These are phyloP conservation scores for Sus cebifrons DNA, from an alignment of 2,797 vertebrate genomes.

Conservation along the genomic window DNA sequence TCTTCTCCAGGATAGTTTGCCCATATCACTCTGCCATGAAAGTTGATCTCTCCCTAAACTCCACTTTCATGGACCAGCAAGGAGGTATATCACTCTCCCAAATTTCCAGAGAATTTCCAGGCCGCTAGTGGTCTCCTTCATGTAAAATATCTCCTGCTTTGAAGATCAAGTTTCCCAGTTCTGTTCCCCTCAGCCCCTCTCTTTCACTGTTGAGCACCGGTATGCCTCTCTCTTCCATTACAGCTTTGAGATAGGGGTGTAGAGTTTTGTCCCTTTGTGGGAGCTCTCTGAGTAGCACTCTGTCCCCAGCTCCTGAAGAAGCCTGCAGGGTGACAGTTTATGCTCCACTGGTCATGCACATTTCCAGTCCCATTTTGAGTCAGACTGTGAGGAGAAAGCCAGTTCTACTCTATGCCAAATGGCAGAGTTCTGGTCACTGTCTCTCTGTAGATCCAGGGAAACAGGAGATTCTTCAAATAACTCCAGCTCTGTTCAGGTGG, in stretches of 20 bases:
- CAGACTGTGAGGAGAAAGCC: conserved; percentile 27
- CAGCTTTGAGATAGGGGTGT: background rate
- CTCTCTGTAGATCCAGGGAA: conserved; percentile 57
- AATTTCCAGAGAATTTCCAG: background rate
- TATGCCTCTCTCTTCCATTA: background rate
- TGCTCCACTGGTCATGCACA: background rate
- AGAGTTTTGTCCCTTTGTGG: background rate
- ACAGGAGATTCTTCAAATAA: conserved; percentile 63
- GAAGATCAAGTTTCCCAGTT: background rate
- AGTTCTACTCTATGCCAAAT: background rate
- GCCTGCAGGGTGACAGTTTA: background rate
- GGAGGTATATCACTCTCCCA: background rate
- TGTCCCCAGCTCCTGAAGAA: background rate
- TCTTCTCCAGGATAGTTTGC: background rate
- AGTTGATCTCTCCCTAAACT: background rate
- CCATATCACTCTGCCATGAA: background rate
- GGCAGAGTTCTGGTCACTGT: conserved; percentile 58
- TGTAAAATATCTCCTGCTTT: background rate
- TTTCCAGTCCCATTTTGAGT: conserved; percentile 15
- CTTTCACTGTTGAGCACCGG: too few species aligned
- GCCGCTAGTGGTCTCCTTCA: background rate
- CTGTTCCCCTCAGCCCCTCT: background rate
- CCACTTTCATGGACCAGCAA: background rate
- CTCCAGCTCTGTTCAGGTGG: conserved; percentile 22
- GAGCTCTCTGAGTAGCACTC: background rate